Conservation (phyloP, 2,797 vertebrate species). For the Betta splendens region DNA sequence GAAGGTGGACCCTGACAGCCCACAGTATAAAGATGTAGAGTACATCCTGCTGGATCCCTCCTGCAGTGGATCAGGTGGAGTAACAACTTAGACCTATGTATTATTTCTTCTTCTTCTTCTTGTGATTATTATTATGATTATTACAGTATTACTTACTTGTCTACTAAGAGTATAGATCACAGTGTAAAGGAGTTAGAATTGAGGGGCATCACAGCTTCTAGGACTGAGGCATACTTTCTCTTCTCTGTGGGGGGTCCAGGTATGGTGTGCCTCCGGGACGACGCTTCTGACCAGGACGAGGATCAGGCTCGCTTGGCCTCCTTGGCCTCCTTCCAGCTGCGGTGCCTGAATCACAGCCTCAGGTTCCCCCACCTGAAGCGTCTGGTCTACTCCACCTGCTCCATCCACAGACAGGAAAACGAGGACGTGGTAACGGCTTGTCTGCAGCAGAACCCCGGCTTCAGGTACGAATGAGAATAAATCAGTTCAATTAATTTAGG, state of each 20-base stretch:
- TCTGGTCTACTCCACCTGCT: conserved; percentile 94
- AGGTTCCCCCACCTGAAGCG: conserved; percentile 85
- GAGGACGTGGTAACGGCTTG: conserved; percentile 86
- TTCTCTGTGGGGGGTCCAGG: conserved; percentile 73
- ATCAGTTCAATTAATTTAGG: too few species aligned
- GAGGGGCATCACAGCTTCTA: too few species aligned
- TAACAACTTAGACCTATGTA: neutral
- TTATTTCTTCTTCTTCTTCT: too few species aligned
- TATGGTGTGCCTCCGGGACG: conserved; percentile 82
- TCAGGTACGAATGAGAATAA: conserved; percentile 87
- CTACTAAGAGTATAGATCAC: neutral
- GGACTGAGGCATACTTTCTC: neutral
- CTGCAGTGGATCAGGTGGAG: conserved; percentile 95
- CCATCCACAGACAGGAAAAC: conserved; percentile 89
- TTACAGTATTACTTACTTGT: neutral
- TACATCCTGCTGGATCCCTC: conserved; percentile 93
- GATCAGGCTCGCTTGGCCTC: conserved; percentile 81
- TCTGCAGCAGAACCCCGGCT: conserved; percentile 79
- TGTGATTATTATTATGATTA: too few species aligned
- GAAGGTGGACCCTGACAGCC: conserved; percentile 80
- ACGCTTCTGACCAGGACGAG: conserved; percentile 38
- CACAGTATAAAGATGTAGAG: conserved; percentile 84
- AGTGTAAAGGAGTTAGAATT: too few species aligned
- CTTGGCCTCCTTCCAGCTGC: conserved; percentile 88
- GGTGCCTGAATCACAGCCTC: conserved; percentile 84